phyloP scores from a whole-genome alignment of 2,113 vertebrate species.

The Manacus vitellinus region DNA sequence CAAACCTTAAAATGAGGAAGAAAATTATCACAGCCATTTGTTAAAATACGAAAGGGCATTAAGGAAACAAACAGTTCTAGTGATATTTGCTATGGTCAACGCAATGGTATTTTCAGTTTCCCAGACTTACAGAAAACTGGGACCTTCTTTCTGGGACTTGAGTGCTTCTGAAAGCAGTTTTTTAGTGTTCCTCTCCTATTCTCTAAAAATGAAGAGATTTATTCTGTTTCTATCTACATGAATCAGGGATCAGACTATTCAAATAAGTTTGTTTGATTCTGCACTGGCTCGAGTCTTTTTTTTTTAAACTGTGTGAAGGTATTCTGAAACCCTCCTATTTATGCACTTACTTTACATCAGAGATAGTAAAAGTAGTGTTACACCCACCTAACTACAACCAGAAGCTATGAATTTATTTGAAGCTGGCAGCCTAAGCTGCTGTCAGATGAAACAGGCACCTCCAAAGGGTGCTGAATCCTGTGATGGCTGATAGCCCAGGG shows the following conservation, averaged over 20 bases:
- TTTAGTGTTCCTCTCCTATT: background rate
- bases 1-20: background rate
- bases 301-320: background rate
- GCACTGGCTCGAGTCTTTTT: background rate
- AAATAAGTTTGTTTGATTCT: background rate
- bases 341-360: background rate
- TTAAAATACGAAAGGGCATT: conserved; percentile 20
- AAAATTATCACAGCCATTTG: conserved; percentile 27
- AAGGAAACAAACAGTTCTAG: conserved; percentile 15
- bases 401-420: background rate
- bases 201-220: background rate
- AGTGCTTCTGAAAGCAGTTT: background rate
- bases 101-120: background rate
- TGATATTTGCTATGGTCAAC: background rate
- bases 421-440: background rate
- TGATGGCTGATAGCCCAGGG: background rate
- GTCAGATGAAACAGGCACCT: background rate
- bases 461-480: background rate
- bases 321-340: background rate
- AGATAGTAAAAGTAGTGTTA: background rate
- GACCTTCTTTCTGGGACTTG: background rate
- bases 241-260: background rate
- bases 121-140: background rate
- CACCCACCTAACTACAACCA: background rate
- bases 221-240: background rate